These are phyloP conservation scores for Anguilla megastoma DNA, from an alignment of 2,797 vertebrate genomes.

Conservation along the genomic window DNA sequence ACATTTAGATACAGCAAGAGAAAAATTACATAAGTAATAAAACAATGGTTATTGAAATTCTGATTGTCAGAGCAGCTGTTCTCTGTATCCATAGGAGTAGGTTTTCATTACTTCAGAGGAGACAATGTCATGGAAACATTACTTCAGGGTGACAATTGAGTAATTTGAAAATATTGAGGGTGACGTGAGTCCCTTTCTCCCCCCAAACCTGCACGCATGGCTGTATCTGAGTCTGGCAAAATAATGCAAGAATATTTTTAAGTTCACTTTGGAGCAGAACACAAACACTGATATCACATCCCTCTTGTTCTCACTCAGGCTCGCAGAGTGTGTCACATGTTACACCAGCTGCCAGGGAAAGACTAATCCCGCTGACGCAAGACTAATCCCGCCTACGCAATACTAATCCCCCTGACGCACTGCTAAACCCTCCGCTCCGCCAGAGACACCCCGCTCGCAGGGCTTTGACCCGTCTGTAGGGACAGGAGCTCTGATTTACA, in stretches of 20 bases:
- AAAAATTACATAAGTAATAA: neutral
- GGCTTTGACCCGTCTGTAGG: slow-evolving; percentile 63
- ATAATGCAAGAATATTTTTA: neutral
- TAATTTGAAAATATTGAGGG: neutral
- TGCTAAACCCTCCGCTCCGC: slow-evolving; percentile 46
- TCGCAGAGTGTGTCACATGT: slow-evolving; percentile 44
- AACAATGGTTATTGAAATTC: too few relatives aligned
- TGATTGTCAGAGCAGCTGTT: too few relatives aligned
- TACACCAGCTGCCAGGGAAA: slow-evolving; percentile 51
- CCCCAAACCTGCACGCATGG: neutral
- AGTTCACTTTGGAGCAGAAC: neutral
- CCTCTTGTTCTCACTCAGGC: slow-evolving; percentile 20
- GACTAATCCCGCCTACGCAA: slow-evolving; percentile 37
- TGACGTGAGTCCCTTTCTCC: neutral
- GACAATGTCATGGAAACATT: neutral
- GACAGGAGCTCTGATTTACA: slow-evolving; percentile 40
- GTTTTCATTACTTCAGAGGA: too few relatives aligned
- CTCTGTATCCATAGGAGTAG: too few relatives aligned
- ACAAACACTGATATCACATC: neutral
- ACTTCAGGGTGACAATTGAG: neutral
- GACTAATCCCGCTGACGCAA: slow-evolving; percentile 4
- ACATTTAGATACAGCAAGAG: neutral
- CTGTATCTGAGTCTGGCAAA: neutral
- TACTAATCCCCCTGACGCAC: slow-evolving; percentile 11
- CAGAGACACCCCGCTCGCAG: slow-evolving; percentile 62